These are phyloP conservation scores for Epinotia demarniana DNA, from an alignment of 2,888 invertebrate genomes.

Conservation along the genomic window DNA sequence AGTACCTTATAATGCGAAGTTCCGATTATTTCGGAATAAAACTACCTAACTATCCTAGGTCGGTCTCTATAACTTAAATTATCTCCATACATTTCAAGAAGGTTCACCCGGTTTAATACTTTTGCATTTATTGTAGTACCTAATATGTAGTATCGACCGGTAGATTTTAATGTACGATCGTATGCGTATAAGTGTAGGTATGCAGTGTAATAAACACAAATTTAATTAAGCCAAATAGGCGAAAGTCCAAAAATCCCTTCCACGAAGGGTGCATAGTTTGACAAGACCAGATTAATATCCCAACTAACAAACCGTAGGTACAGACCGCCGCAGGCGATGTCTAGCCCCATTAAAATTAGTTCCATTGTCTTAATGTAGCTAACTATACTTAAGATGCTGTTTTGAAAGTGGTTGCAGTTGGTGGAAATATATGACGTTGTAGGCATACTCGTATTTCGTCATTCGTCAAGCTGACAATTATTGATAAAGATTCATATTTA, in stretches of 20 bases:
- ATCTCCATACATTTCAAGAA: too few species aligned
- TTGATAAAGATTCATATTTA: background rate
- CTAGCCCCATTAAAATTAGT: conserved; percentile 52
- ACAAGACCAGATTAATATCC: conserved; percentile 75
- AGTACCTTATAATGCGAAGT: too few species aligned
- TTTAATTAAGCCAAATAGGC: conserved; percentile 37
- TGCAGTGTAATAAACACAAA: conserved; percentile 27
- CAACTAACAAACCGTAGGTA: conserved; percentile 47
- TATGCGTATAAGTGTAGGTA: background rate
- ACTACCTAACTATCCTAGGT: too few species aligned
- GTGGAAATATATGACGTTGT: background rate
- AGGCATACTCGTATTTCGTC: background rate
- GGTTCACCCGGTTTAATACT: too few species aligned
- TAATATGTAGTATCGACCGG: background rate
- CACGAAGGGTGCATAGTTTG: conserved; percentile 65
- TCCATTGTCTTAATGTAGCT: conserved; percentile 36
- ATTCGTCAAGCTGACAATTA: background rate
- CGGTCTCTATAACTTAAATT: too few species aligned
- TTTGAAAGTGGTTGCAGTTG: background rate
- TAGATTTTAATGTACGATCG: background rate
- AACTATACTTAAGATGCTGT: conserved; percentile 20
- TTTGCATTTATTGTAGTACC: background rate
- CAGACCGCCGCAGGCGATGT: conserved; percentile 47
- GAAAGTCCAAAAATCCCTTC: conserved; percentile 44
- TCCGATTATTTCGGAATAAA: too few species aligned